These are phyloP conservation scores for Trypoxylus dichotomus DNA, from an alignment of 1,140 invertebrate species.

Conservation along the genomic window DNA sequence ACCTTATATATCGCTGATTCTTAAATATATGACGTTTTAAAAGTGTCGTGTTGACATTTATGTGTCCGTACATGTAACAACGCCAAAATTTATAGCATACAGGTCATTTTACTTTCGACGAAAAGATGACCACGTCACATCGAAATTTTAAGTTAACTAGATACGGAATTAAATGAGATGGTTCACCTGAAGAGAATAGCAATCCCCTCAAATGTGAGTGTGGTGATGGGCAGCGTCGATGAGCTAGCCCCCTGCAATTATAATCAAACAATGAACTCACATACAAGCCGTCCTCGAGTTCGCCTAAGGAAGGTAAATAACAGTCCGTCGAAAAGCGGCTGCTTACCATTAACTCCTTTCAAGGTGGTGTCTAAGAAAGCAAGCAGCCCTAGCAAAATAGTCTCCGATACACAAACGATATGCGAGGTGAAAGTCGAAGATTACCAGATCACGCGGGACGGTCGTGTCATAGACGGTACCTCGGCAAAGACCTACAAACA, in stretches of 20 bases:
- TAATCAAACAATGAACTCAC: neutral
- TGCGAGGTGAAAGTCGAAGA: neutral
- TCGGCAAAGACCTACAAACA: neutral
- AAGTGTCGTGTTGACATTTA: neutral
- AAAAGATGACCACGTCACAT: too few species aligned
- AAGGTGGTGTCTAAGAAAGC: neutral
- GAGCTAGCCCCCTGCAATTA: neutral
- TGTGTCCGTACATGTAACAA: neutral
- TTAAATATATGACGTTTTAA: neutral
- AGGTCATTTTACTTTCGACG: neutral
- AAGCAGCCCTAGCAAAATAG: neutral
- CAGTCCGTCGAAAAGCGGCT: neutral
- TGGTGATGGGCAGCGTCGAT: neutral
- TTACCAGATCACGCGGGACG: neutral
- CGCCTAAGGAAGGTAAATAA: neutral
- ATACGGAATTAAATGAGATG: neutral
- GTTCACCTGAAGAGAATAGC: neutral
- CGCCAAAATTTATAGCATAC: neutral
- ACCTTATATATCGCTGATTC: too few species aligned
- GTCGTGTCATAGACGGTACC: neutral
- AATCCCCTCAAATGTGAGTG: neutral
- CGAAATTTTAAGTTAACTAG: neutral
- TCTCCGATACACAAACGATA: neutral
- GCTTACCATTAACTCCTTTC: neutral
- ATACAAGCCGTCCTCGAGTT: neutral